Base-by-base conservation (phyloP, 2,797 vertebrate genomes). In the Anomalospiza imberbis region DNA sequence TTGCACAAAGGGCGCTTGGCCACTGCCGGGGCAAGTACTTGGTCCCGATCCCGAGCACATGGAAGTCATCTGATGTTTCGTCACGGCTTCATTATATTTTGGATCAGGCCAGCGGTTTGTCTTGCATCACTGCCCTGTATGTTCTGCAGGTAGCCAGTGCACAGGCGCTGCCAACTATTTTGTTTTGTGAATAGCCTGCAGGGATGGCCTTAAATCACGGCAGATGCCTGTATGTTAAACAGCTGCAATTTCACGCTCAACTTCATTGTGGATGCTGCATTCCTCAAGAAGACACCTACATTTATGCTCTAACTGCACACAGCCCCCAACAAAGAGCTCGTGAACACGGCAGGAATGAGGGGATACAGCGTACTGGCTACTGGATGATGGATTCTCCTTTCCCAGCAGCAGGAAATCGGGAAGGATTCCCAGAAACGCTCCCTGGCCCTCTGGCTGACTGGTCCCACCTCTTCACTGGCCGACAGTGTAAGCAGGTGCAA, bases 31-130 rank as follows among this genome's bases (percentile, higher is more conserved):
- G 91, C 89, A 91, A 92, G 89, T 8, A 14, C 51, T 94, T 71
- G 61, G 54, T 93, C 75, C 75, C 1, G 7, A 42, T 94, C 72
- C 92, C 91, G 51, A 66, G 82, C 81, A 68, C 94, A 48, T 88
- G 94, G 91, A 91, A 93, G 79, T 93, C 96, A 96, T 75, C 92
- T 93, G 95, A 95, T 15, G 3, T 93, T 95, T 96, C 58, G 2
- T 93, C 94, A 95, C 2, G 65, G 68, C 76, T 92, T 83, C 91
- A 62, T 93, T 85, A 45, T 29, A 58, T 73, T 94, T 91, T 79
- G 83, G 92, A 89, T 61, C 67, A 17, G 67, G 80, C 40, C 77
- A 53, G 88, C 2, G 77, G 72, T 85, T 88, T 53, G 71, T 44
- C 88, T 95, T 95, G 91, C 94, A 93, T 80, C 93, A 89, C 92